phyloP scores from a whole-genome alignment of 2,113 vertebrate genomes.

The Polypterus senegalus region DNA sequence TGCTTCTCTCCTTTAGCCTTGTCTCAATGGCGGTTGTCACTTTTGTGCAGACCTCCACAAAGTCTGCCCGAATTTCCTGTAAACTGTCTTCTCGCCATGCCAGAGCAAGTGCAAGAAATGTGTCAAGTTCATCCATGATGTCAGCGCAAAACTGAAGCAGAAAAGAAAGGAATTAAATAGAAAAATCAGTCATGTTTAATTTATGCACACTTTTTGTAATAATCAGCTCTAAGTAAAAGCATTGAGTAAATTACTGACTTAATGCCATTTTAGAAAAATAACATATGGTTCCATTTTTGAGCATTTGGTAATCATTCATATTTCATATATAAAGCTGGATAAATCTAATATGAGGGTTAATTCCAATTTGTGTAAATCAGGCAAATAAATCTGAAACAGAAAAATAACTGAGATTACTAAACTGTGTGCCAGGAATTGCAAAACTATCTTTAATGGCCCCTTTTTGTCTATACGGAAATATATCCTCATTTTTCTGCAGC shows the following conservation, averaged over 20 bases:
- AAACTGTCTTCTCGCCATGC: constrained; percentile 67
- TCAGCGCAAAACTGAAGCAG: constrained; percentile 71
- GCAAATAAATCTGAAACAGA: background rate
- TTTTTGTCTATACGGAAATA: too few relatives aligned
- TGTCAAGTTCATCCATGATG: constrained; percentile 71
- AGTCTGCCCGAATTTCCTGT: constrained; percentile 71
- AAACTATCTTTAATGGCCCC: background rate
- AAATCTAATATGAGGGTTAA: background rate
- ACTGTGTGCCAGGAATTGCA: background rate
- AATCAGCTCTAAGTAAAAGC: too few relatives aligned
- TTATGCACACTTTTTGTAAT: constrained; percentile 14
- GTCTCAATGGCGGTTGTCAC: constrained; percentile 59
- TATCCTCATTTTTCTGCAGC: background rate
- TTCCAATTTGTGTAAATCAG: background rate
- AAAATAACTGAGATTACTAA: background rate
- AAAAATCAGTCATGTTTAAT: constrained; percentile 22
- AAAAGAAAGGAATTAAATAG: background rate
- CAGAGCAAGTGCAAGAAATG: constrained; percentile 72
- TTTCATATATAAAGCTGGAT: background rate
- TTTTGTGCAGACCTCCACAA: constrained; percentile 70
- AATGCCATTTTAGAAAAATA: background rate
- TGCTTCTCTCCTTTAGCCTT: constrained; percentile 62
- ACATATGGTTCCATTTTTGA: constrained; percentile 6
- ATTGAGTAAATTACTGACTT: too few relatives aligned
- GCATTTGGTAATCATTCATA: background rate